Evolutionary conservation across 2,113 vertebrate species (phyloP).

Genomic region (Ranitomeya imitator): DNA sequence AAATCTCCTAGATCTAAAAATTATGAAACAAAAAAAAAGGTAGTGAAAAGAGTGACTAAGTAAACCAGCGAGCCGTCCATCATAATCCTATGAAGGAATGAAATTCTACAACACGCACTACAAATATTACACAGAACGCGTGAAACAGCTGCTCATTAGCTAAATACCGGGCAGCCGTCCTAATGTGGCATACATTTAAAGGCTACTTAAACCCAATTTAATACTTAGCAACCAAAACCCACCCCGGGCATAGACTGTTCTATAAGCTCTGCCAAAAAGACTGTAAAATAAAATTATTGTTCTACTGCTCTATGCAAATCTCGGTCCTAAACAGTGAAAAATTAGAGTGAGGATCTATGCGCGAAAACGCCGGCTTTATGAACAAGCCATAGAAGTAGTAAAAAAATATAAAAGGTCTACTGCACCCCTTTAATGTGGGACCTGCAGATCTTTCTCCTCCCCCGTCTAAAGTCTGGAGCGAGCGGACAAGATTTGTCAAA

Average conservation of each 20-base stretch:
- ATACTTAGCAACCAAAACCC: conserved; percentile 47
- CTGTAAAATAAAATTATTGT: conserved; percentile 39
- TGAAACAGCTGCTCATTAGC: conserved; percentile 52
- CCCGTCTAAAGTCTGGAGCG: too few species aligned
- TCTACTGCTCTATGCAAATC: background rate
- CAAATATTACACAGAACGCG: conserved; percentile 43
- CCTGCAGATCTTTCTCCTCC: background rate
- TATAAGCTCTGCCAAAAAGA: conserved; percentile 24
- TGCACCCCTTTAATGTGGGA: background rate
- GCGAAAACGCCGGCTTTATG: too few species aligned
- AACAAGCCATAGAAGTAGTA: background rate
- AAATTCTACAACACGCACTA: background rate
- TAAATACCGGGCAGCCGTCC: conserved; percentile 51
- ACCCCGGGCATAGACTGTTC: conserved; percentile 25
- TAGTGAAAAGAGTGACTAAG: background rate
- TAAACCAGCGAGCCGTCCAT: conserved; percentile 21
- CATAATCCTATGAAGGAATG: background rate
- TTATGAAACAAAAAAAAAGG: background rate
- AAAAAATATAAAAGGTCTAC: background rate
- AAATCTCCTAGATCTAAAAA: conserved; percentile 19
- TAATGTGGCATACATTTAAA: conserved; percentile 49
- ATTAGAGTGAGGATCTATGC: background rate
- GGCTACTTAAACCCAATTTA: conserved; percentile 57
- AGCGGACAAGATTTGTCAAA: too few species aligned
- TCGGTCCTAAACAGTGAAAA: background rate